These are phyloP conservation scores for Candoia aspera DNA, from an alignment of 2,113 vertebrate species.

Conservation along the genomic window DNA sequence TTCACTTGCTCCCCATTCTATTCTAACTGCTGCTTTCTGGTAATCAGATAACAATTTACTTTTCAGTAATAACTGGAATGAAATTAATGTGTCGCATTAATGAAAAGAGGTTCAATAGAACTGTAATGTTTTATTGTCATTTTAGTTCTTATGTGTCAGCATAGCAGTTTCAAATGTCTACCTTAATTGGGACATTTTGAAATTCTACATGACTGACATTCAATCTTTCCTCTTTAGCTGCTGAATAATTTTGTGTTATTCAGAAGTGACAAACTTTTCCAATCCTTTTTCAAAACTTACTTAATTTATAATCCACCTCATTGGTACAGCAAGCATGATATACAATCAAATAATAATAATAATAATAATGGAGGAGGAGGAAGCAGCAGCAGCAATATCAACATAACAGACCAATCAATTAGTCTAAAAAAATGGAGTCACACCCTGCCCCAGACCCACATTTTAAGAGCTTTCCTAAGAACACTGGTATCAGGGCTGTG, in stretches of 20 bases:
- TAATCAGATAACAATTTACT: neutral
- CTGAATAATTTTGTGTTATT: neutral
- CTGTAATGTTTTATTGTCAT: neutral
- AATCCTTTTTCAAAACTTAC: neutral
- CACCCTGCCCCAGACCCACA: neutral
- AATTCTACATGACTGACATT: neutral
- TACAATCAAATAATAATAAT: neutral
- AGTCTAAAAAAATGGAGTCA: neutral
- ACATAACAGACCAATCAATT: neutral
- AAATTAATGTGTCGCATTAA: constrained; percentile 11
- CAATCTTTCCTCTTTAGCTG: neutral
- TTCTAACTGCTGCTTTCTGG: neutral
- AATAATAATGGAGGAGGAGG: too few relatives aligned
- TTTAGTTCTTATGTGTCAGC: neutral
- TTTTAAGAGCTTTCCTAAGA: neutral
- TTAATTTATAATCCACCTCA: neutral
- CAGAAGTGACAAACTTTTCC: neutral
- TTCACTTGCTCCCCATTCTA: neutral
- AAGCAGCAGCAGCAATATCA: neutral
- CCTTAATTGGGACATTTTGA: neutral
- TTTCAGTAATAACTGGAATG: neutral
- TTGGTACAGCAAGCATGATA: neutral
- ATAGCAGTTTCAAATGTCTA: neutral
- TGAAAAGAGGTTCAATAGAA: neutral
- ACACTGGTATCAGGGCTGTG: neutral